Percentiles rank a stretch among this genome's conserved stretches.
Conservation (phyloP, 2,113 vertebrate species). For the Neolamprologus caudopunctatus region DNA sequence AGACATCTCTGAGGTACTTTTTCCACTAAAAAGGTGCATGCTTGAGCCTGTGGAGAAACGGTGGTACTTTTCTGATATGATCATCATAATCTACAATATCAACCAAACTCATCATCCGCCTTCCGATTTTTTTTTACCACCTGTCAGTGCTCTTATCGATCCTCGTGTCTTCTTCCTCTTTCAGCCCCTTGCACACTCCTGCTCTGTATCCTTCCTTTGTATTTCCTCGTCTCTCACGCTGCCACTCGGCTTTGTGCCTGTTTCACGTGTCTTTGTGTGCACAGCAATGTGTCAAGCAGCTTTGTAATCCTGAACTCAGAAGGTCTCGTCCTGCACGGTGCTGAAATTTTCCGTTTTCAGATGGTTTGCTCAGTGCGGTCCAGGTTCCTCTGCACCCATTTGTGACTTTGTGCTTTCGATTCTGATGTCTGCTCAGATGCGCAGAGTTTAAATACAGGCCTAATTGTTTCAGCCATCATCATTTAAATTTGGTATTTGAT, state of each 20-base stretch:
- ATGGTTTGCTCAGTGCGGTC: background rate
- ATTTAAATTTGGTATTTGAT: constrained; percentile 9
- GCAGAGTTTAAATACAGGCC: background rate
- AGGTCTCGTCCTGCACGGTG: background rate
- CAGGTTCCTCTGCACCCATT: background rate
- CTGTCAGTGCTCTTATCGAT: background rate
- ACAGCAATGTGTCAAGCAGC: background rate
- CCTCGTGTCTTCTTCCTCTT: background rate
- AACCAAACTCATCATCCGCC: background rate
- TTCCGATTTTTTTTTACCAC: background rate
- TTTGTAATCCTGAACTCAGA: background rate
- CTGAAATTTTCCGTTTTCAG: background rate
- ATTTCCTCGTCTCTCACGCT: background rate
- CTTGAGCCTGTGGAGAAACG: background rate
- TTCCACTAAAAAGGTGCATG: background rate
- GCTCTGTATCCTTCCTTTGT: background rate
- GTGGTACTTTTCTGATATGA: background rate
- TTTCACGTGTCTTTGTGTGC: background rate
- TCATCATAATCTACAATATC: background rate
- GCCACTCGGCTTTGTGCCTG: background rate
- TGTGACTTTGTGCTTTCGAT: background rate
- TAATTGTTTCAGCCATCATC: background rate
- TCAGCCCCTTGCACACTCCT: background rate
- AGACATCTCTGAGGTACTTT: background rate
- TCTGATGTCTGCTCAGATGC: background rate